These are phyloP conservation scores for Prunella strophiata DNA, from an alignment of 2,797 vertebrate species.

Conservation along the genomic window DNA sequence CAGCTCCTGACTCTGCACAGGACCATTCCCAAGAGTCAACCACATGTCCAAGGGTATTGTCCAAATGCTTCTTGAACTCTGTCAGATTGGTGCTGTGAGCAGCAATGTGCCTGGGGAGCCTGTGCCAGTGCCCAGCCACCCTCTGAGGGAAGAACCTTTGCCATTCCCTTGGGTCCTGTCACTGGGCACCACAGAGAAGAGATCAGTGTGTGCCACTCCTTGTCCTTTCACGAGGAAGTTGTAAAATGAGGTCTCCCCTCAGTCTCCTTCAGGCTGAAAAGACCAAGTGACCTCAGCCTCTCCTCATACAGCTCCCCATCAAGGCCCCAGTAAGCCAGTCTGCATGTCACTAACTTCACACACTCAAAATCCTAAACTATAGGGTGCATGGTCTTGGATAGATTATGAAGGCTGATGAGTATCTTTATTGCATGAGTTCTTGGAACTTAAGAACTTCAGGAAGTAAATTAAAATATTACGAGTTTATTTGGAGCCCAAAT, in stretches of 20 bases:
- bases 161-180: neutral
- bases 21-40: neutral
- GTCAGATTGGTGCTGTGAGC: neutral
- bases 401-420: neutral
- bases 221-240: fast-evolving
- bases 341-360: neutral
- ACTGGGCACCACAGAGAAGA: neutral
- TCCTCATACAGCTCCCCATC: neutral
- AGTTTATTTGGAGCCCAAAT: neutral
- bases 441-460: neutral
- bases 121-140: neutral
- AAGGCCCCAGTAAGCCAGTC: neutral
- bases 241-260: neutral
- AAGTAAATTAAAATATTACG: fast-evolving
- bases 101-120: neutral
- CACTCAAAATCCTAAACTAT: neutral
- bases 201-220: neutral
- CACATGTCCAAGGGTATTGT: neutral
- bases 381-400: neutral
- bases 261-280: neutral
- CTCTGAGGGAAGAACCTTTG: neutral
- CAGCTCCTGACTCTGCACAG: neutral
- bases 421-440: neutral
- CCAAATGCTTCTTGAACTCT: neutral
- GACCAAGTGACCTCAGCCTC: neutral